phyloP scores from a whole-genome alignment of 1,140 invertebrate species.

The Euwallacea similis region DNA sequence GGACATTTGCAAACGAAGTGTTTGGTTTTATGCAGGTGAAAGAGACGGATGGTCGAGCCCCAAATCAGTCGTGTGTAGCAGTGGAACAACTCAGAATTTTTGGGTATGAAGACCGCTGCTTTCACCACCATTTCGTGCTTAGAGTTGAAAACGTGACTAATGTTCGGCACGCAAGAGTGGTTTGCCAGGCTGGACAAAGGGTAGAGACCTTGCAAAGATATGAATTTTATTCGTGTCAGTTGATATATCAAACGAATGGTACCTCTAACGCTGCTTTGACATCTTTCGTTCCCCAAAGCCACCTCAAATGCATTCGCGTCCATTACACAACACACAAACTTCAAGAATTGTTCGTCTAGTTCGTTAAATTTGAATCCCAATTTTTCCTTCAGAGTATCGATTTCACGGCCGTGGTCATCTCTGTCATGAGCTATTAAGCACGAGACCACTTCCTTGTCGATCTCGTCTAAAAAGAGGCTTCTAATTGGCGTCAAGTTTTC shows the following conservation, averaged over 20 bases:
- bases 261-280: conserved; percentile 60
- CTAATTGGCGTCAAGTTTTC: conserved; percentile 64
- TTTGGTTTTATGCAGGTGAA: conserved; percentile 70
- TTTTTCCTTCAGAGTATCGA: conserved; percentile 59
- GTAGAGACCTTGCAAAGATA: conserved; percentile 59
- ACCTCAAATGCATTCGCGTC: conserved; percentile 79
- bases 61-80: conserved; percentile 73
- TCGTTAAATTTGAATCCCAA: conserved; percentile 59
- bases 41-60: conserved; percentile 67
- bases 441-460: conserved; percentile 59
- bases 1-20: conserved; percentile 72
- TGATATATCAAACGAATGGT: not conserved
- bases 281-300: conserved; percentile 53
- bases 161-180: conserved; percentile 76
- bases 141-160: conserved; percentile 65
- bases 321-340: conserved; percentile 62
- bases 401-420: conserved; percentile 60
- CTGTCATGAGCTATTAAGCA: conserved; percentile 61
- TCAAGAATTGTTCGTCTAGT: conserved; percentile 65
- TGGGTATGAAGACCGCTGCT: conserved; percentile 63
- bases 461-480: conserved; percentile 58
- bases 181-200: conserved; percentile 73
- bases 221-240: not conserved
- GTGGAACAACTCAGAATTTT: conserved; percentile 70
- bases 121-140: conserved; percentile 64